Percentiles rank a stretch among this genome's conserved stretches.
Evolutionary conservation across 2,888 invertebrate species (phyloP).

Genomic region (Melanophora roralis): DNA sequence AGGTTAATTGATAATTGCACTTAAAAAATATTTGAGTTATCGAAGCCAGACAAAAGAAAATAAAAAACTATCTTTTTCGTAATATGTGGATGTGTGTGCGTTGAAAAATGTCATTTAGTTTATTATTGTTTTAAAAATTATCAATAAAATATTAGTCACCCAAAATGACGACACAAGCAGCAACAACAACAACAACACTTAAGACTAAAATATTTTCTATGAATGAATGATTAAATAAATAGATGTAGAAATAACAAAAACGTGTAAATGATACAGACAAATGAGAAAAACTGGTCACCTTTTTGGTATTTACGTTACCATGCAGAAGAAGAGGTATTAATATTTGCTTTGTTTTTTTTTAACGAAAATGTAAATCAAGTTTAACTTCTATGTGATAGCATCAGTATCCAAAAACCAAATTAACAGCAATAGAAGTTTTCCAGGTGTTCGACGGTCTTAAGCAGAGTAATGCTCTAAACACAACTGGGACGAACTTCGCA

Average conservation of each 20-base stretch:
- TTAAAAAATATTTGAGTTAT: constrained; percentile 2
- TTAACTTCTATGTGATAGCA: too few species aligned
- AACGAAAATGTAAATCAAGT: too few species aligned
- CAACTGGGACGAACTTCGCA: too few species aligned
- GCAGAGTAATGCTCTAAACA: too few species aligned
- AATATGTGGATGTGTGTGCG: too few species aligned
- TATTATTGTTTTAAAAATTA: constrained; percentile 7
- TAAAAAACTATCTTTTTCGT: too few species aligned
- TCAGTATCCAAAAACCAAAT: too few species aligned
- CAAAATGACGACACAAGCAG: constrained; percentile 13
- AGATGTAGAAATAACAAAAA: neutral
- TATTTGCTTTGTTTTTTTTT: too few species aligned
- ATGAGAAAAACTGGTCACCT: neutral
- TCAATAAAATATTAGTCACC: constrained; percentile 41
- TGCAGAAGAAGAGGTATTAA: too few species aligned
- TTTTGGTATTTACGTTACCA: neutral
- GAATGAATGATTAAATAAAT: constrained; percentile 43
- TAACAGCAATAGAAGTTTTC: too few species aligned
- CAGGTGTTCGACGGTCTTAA: too few species aligned
- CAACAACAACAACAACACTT: neutral
- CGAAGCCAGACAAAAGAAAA: neutral
- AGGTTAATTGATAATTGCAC: constrained; percentile 61
- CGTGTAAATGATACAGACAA: neutral
- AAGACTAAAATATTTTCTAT: constrained; percentile 23
- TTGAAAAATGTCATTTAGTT: neutral